Evolutionary conservation across 2,888 invertebrate genomes (phyloP).

Genomic region (Branchellion lobata): DNA sequence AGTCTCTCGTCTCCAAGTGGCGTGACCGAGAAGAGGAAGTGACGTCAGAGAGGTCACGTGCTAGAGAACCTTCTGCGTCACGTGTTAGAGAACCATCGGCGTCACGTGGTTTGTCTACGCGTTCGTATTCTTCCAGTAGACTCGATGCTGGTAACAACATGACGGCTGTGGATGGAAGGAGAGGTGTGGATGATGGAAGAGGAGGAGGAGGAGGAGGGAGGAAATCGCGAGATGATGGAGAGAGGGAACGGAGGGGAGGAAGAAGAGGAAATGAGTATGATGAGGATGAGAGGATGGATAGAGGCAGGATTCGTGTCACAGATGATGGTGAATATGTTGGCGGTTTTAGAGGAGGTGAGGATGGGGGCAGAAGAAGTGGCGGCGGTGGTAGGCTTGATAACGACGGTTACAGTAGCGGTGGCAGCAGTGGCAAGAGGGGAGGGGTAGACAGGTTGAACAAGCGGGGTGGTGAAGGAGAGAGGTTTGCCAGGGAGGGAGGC

Average conservation of each 20-base stretch:
- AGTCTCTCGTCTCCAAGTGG: constrained; percentile 47
- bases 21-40: constrained; percentile 42
- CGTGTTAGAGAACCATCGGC: background rate
- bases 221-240: too few species aligned
- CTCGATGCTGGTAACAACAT: constrained; percentile 16
- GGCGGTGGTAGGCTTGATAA: too few species aligned
- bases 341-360: too few species aligned
- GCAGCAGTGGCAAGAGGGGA: background rate
- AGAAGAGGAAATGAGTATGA: too few species aligned
- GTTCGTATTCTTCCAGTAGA: constrained; percentile 35
- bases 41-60: background rate
- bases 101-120: background rate
- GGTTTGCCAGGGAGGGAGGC: too few species aligned
- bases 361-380: too few species aligned
- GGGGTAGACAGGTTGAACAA: background rate
- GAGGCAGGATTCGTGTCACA: too few species aligned
- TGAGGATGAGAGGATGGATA: too few species aligned
- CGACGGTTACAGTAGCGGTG: background rate
- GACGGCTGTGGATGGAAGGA: background rate
- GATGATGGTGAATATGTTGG: too few species aligned
- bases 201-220: background rate
- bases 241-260: too few species aligned
- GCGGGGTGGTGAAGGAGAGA: background rate
- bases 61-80: background rate
- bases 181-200: background rate